Evolutionary conservation across 2,888 invertebrate species (phyloP).

Genomic region (Oxystoma pomonae): DNA sequence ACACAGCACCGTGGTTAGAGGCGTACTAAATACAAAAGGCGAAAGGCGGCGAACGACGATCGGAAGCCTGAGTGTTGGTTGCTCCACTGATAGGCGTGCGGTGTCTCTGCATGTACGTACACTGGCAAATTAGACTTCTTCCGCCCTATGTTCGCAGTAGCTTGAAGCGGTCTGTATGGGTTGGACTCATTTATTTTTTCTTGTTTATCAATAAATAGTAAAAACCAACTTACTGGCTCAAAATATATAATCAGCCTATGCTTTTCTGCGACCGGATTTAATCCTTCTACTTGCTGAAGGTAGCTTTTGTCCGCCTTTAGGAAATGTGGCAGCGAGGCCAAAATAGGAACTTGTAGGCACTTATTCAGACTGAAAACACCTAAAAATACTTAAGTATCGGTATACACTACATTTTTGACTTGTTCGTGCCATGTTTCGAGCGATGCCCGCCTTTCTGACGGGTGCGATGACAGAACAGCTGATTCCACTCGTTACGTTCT

Average conservation of each 20-base stretch:
- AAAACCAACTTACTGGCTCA: slow-evolving; percentile 62
- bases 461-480: too few species aligned
- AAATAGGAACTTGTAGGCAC: slow-evolving; percentile 68
- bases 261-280: slow-evolving; percentile 61
- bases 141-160: too few species aligned
- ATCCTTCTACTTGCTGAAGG: slow-evolving; percentile 53
- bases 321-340: slow-evolving; percentile 77
- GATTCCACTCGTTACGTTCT: neutral
- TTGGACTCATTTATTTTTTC: neutral
- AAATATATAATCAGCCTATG: slow-evolving; percentile 74
- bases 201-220: neutral
- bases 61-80: too few species aligned
- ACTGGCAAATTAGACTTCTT: too few species aligned
- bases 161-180: too few species aligned
- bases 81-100: too few species aligned
- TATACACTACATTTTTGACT: neutral
- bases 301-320: slow-evolving; percentile 54
- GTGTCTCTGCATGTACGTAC: too few species aligned
- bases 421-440: neutral
- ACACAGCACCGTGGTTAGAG: too few species aligned
- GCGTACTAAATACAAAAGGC: too few species aligned
- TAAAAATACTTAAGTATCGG: neutral
- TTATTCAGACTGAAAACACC: slow-evolving; percentile 67
- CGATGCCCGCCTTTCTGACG: too few species aligned
- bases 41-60: too few species aligned